Evolutionary conservation across 1,140 invertebrate species (phyloP).

Genomic region (Solenopsis fugax): DNA sequence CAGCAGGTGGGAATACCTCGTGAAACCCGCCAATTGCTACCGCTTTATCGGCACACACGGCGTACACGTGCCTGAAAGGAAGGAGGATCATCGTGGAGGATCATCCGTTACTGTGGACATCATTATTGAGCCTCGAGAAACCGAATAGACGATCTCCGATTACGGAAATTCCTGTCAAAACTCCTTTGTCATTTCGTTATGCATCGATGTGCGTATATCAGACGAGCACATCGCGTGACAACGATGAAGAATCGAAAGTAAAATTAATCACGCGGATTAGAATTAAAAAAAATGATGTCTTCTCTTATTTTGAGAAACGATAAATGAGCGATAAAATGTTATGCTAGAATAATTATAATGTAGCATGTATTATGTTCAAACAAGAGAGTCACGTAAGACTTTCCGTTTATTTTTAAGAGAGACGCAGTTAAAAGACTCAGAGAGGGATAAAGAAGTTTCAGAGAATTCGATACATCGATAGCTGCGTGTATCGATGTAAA

Average conservation of each 20-base stretch:
- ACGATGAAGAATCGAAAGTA: background rate
- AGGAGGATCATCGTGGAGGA: constrained; percentile 47
- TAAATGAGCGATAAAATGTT: background rate
- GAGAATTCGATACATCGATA: constrained; percentile 51
- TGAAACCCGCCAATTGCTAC: constrained; percentile 74
- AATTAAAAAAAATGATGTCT: background rate
- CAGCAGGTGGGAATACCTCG: too few relatives aligned
- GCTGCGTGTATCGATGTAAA: background rate
- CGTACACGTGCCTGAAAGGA: constrained; percentile 57
- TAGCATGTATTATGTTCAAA: background rate
- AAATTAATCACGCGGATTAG: background rate
- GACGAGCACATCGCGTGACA: background rate
- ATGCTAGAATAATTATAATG: background rate
- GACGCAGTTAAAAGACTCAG: constrained; percentile 11
- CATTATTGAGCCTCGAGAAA: background rate
- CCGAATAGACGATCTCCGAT: constrained; percentile 62
- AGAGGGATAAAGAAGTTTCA: constrained; percentile 29
- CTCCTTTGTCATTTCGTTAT: background rate
- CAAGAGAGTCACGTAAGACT: background rate
- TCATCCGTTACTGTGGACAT: constrained; percentile 60
- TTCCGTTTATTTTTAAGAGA: constrained; percentile 1
- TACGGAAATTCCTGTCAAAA: constrained; percentile 51
- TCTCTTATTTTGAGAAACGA: background rate
- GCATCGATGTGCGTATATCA: too few relatives aligned
- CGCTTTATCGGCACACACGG: constrained; percentile 67